Evolutionary conservation across 2,113 vertebrate species (phyloP), one percentile per base, ranked within the genome.

Genomic region (Carettochelys insculpta): DNA sequence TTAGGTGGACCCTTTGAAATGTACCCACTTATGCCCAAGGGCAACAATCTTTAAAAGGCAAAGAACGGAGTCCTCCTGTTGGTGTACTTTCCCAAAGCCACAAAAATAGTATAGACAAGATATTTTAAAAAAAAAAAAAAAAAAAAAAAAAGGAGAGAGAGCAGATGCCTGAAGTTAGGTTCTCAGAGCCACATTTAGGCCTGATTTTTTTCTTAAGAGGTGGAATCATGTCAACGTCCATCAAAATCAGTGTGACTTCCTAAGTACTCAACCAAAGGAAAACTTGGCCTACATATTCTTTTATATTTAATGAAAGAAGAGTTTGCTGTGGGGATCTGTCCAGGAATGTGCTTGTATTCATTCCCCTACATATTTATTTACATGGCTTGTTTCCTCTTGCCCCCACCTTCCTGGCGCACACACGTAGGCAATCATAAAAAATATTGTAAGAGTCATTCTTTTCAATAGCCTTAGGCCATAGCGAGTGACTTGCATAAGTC

Each of bases 151-250:
- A 9, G n/a, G 34, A 14, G 24, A 75, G 41, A 68, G n/a, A n/a
- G 8, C 27, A 20, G n/a, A 38, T 75, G 41, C 41, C 71, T 45
- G 13, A 75, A 75, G 93, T 97, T 94, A 92, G 94, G 88, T 58
- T 89, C 94, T 83, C 83, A 84, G 76, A 86, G 90, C 81, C 61
- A 1, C 87, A 95, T 97, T 95, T 96, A 88, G 71, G 5, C 38
- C 25, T 25, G 22, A 83, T 89, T 86, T 92, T 94, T 75, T 75
- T 45, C 38, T 5, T 45, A 93, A 94, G 95, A 92, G 88, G 81
- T 88, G 85, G 77, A 27, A 31, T 80, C 86, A 93, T 90, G 80
- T 83, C 93, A 90, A 85, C 95, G 96, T 80, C 81, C 93, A 85
- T 93, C 95, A 91, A 87, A 95, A 76, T 77, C 45, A 25, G 83